Evolutionary conservation across 2,888 invertebrate genomes (phyloP), one percentile per base, ranked within the genome.

Genomic region (Mongoloraphidia duomilia): DNA sequence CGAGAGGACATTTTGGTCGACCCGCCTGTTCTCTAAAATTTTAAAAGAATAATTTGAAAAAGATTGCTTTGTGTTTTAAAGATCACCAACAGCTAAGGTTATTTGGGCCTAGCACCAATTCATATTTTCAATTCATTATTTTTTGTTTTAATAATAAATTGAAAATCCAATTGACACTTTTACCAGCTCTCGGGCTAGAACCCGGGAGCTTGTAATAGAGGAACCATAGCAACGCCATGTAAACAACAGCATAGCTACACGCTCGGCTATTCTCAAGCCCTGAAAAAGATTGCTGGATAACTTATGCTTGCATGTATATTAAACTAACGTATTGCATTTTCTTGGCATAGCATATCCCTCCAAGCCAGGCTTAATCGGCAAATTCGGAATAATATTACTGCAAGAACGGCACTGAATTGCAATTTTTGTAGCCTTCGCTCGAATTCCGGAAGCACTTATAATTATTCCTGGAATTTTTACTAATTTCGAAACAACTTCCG

Each of bases 401-500:
- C 98, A 98, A 12, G 90, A 86, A 34, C 95, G 79, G 63, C 98
- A 98, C 70, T 97, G 96, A 51, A 98, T 86, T 0, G 95, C 84
- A 61, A 98, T 90, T 61, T 82, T 84, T 0, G 90, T 94, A 0
- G 97, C 97, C 67, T 98, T 98, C 0, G 96, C 87, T 67, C 86
- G 86, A 52, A 98, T 89, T 11, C 89, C 89, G 0, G 95, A 90
- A 0, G 95, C 92, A 46, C 94, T 84, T 49, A 97, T 84, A 14
- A 97, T 81, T 53, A 99, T 96, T 1, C 98, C 98, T 44, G 92
- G 88, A 52, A 98, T 84, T 74, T 95, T 96, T 1, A 97, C 86
- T 52, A 99, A 69, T 44, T 84, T 80, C 0, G 97, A 93, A 14
- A 98, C 95, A 59, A 86, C 83, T 56, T 93, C 88, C 0, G 95